phyloP scores from a whole-genome alignment of 2,113 vertebrate genomes.

The Orientallactaga bullata region DNA sequence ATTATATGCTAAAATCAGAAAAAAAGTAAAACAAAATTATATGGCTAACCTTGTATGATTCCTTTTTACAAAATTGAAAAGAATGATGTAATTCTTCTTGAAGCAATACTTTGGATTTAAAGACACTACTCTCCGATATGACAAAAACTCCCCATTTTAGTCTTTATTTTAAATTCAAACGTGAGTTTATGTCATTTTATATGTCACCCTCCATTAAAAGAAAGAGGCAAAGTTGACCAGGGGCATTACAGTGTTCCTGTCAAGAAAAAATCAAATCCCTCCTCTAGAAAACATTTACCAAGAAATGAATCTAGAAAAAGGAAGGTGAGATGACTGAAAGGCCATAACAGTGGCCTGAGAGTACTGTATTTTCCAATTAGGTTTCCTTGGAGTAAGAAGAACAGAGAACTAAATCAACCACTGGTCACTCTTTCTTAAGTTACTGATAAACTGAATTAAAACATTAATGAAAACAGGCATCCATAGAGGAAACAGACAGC shows the following conservation, averaged over 20 bases:
- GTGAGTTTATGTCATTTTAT: background rate
- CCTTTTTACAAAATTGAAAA: background rate
- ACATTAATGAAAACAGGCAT: background rate
- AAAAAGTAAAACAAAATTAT: background rate
- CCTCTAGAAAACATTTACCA: background rate
- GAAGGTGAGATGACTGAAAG: background rate
- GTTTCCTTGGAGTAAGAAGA: background rate
- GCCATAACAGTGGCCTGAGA: background rate
- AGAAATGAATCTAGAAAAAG: background rate
- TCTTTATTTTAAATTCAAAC: background rate
- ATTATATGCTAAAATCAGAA: conserved; percentile 7
- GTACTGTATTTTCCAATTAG: background rate
- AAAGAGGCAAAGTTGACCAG: background rate
- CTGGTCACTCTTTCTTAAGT: background rate
- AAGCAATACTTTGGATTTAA: conserved; percentile 27
- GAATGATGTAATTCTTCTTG: background rate
- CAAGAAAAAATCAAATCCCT: background rate
- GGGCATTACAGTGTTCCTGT: no score
- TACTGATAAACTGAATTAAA: background rate
- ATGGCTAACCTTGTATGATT: background rate
- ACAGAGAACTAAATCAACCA: background rate
- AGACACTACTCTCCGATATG: background rate
- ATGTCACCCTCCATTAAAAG: background rate
- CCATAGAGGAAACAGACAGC: background rate
- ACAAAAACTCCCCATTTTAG: background rate